Base-by-base conservation (phyloP, 1,140 invertebrate genomes). In the Cydia fagiglandana region DNA sequence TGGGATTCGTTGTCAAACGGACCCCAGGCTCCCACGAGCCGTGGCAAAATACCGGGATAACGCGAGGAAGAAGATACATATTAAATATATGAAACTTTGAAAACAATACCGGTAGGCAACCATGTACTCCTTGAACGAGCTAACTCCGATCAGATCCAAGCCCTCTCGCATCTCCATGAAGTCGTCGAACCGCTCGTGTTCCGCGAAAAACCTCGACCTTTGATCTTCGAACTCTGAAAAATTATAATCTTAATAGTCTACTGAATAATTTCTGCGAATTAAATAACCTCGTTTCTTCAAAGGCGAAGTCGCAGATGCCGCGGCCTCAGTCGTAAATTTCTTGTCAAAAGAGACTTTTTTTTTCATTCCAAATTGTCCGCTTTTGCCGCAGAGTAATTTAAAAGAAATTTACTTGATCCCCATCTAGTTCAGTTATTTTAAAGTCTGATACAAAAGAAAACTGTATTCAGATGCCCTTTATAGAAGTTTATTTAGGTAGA, bases 141-240 rank as follows among this genome's bases (percentile, higher is more conserved):
- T 93, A 78, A 93, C 91, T 75, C 93, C 93, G 64, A 93, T 94
- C 13, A 98, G 93, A 87, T 98, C 97, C 70, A 98, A 94, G 12
- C 97, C 97, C 85, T 98, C 97, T 4, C 96, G 91, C 94, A 97
- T 97, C 92, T 98, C 97, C 96, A 98, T 96, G 88, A 97, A 98
- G 89, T 98, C 97, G 84, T 98, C 97, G 66, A 95, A 94, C 17
- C 95, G 86, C 90, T 97, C 97, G 90, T 97, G 95, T 74, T 97
- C 96, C 38, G 95, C 95, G 83, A 97, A 98, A 90, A 98, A 98
- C 79, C 96, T 92, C 13, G 96, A 95, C 78, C 97, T 93, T 83
- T 97, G 96, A 79, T 97, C 96, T 86, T 98, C 97, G 84, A 98
- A 98, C 91, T 97, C 97, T 83, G 94, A 73, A 91, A 91, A 61